Conservation (phyloP, 2,797 vertebrate species). For the Salmo trutta region DNA sequence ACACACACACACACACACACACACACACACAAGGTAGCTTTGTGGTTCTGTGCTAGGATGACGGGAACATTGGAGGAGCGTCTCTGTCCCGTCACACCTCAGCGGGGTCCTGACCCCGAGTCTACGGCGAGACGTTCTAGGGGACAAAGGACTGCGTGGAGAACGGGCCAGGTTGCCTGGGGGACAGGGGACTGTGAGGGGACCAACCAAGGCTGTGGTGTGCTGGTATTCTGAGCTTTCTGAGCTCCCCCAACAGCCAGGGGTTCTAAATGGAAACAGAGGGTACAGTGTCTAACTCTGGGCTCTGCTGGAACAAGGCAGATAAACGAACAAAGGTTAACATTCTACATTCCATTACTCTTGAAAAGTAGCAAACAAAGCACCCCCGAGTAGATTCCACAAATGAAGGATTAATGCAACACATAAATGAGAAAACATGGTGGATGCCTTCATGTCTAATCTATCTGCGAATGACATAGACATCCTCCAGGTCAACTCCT, state of each 20-base stretch:
- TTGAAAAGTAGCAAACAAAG: background rate
- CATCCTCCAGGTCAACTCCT: background rate
- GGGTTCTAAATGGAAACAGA: conserved; percentile 36
- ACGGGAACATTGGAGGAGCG: conserved; percentile 54
- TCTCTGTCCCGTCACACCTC: conserved; percentile 37
- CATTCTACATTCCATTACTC: background rate
- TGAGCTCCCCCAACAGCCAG: conserved; percentile 36
- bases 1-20: conserved; percentile 52
- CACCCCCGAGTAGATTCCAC: background rate
- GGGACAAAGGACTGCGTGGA: conserved; percentile 34
- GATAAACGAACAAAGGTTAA: background rate
- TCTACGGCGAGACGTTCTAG: conserved; percentile 29
- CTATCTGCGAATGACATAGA: background rate
- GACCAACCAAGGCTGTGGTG: conserved; percentile 25
- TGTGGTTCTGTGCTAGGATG: conserved; percentile 55
- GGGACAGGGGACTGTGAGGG: conserved; percentile 17
- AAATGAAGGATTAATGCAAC: background rate
- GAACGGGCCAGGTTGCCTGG: conserved; percentile 20
- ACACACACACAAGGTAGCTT: conserved; percentile 46
- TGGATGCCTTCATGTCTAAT: background rate
- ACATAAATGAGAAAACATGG: background rate
- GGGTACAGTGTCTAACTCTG: conserved; percentile 36
- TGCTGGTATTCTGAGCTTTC: conserved; percentile 11
- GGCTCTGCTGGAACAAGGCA: conserved; percentile 41
- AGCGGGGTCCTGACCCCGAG: conserved; percentile 39